These are phyloP conservation scores for Dioctria rufipes DNA, from an alignment of 2,888 invertebrate genomes.

Conservation along the genomic window DNA sequence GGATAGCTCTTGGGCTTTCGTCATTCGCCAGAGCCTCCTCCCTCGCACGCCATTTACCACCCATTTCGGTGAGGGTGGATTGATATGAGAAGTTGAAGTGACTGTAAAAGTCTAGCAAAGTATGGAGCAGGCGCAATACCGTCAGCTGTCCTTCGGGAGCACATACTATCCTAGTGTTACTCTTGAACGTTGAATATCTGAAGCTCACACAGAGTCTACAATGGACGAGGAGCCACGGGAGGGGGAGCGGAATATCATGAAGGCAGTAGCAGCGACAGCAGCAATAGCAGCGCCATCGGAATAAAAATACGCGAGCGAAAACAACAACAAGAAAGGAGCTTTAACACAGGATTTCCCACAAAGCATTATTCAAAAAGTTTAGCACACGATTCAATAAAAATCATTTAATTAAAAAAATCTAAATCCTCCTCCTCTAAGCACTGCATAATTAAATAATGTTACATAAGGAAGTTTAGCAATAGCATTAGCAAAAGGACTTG, in stretches of 20 bases:
- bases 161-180: constrained; percentile 16
- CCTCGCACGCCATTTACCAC: neutral
- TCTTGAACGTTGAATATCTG: neutral
- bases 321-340: constrained; percentile 18
- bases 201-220: neutral
- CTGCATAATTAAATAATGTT: constrained; percentile 38
- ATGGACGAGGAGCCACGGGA: constrained; percentile 17
- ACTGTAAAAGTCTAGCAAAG: constrained; percentile 34
- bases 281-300: constrained; percentile 23
- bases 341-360: constrained; percentile 35
- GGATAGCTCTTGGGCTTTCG: neutral
- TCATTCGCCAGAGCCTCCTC: too few species aligned
- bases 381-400: constrained; percentile 39
- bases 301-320: constrained; percentile 23
- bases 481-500: neutral
- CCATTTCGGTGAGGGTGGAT: neutral
- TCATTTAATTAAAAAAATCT: constrained; percentile 42
- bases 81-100: constrained; percentile 16
- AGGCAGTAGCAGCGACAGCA: constrained; percentile 21
- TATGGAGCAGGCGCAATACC: constrained; percentile 27
- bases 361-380: constrained; percentile 48
- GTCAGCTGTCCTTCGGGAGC: constrained; percentile 41
- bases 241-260: constrained; percentile 19
- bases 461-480: constrained; percentile 28
- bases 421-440: constrained; percentile 1